Percentiles rank a stretch among this genome's conserved stretches.
phyloP scores from a whole-genome alignment of 2,888 invertebrate genomes.

The Lottia scabra region DNA sequence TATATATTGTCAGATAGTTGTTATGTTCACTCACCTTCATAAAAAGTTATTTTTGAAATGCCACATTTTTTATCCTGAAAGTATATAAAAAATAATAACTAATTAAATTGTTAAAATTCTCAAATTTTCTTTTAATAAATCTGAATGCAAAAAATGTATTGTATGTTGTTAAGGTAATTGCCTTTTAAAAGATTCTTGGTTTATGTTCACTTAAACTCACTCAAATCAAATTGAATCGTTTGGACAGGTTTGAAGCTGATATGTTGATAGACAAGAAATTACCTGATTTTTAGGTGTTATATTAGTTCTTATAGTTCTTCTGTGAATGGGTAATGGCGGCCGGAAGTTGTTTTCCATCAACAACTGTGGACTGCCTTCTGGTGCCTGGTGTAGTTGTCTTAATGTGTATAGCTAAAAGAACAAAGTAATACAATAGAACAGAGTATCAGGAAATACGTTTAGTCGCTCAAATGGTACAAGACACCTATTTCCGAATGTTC shows the following conservation, averaged over 20 bases:
- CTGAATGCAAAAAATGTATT: no score
- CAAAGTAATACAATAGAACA: not conserved
- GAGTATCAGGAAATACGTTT: no score
- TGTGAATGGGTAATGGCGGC: conserved; percentile 53
- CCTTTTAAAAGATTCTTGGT: no score
- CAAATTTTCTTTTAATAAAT: no score
- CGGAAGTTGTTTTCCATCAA: conserved; percentile 60
- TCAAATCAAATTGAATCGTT: no score
- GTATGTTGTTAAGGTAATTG: no score
- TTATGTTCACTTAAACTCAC: no score
- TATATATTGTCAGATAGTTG: no score
- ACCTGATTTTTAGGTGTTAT: conserved; percentile 47
- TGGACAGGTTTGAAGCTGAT: not conserved
- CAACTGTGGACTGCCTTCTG: conserved; percentile 42
- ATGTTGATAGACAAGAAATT: not conserved
- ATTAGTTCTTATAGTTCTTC: conserved; percentile 60
- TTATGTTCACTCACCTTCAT: conserved; percentile 44
- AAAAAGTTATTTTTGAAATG: conserved; percentile 39
- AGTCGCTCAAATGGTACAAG: no score
- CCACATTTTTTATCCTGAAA: conserved; percentile 43
- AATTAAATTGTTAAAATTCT: no score
- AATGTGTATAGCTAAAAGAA: conserved; percentile 45
- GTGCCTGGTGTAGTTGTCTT: conserved; percentile 48
- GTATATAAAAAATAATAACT: not conserved
- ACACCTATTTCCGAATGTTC: no score